Percentiles rank a stretch among this genome's conserved stretches.
Evolutionary conservation across 2,113 vertebrate genomes (phyloP).

Genomic region (Caloenas nicobarica): DNA sequence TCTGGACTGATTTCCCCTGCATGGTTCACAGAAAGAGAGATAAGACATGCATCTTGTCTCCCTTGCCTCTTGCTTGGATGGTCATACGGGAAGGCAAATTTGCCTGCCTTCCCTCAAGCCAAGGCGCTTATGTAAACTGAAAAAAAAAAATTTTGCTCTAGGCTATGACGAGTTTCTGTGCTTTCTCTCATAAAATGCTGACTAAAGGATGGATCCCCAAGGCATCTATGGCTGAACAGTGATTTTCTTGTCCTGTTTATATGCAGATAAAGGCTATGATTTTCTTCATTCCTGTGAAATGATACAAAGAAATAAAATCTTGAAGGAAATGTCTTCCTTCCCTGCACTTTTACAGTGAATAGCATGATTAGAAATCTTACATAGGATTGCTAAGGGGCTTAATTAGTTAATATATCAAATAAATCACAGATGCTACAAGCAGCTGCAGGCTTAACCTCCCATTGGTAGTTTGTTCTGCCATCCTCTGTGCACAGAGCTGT

Average conservation of each 20-base stretch:
- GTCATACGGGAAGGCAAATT: background rate
- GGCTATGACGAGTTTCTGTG: background rate
- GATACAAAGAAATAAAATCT: background rate
- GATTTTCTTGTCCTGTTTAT: background rate
- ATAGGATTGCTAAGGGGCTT: background rate
- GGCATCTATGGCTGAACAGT: background rate
- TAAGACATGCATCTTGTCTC: background rate
- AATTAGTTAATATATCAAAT: slow-evolving; percentile 33
- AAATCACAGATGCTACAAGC: background rate
- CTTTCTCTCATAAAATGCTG: background rate
- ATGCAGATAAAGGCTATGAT: background rate
- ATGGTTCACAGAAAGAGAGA: background rate
- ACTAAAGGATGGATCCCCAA: background rate
- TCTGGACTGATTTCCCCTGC: background rate
- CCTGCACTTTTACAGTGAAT: background rate
- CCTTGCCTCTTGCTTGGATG: background rate
- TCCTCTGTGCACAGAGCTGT: background rate
- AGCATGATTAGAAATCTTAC: background rate
- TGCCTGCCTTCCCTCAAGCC: background rate
- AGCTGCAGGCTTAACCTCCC: background rate
- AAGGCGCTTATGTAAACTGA: background rate
- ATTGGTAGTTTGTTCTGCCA: background rate
- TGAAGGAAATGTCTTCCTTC: background rate
- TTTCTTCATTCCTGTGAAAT: background rate
- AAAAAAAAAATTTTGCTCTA: background rate